Percentiles rank a stretch among this genome's conserved stretches.
phyloP scores from a whole-genome alignment of 2,888 invertebrate species.

The Leptogaster cylindrica region DNA sequence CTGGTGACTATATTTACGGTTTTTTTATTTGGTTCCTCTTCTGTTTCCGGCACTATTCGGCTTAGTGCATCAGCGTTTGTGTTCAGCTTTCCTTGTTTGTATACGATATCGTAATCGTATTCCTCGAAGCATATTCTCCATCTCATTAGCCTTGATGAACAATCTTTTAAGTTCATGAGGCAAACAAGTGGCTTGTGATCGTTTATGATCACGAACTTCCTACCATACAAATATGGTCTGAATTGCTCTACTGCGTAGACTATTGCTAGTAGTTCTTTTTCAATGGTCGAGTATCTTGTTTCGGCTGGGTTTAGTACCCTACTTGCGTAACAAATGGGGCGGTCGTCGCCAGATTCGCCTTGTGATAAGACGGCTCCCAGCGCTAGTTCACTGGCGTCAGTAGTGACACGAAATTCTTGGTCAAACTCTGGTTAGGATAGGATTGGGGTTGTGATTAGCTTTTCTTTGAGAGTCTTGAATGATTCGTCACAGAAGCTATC shows the following conservation, averaged over 20 bases:
- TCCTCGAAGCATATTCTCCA: not conserved
- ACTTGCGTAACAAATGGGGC: not conserved
- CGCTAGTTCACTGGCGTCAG: constrained; percentile 50
- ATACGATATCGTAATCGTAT: not conserved
- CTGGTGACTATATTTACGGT: too few species aligned
- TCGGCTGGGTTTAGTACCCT: not conserved
- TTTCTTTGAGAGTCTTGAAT: not conserved
- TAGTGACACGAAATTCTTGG: constrained; percentile 49
- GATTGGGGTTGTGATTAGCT: not conserved
- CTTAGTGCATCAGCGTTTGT: not conserved
- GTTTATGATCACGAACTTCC: not conserved
- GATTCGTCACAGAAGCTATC: constrained; percentile 46
- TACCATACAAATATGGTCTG: not conserved
- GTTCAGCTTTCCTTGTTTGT: not conserved
- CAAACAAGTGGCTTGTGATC: not conserved
- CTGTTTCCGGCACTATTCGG: not conserved
- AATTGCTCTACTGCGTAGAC: not conserved
- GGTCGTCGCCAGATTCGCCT: not conserved
- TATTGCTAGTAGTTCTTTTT: not conserved
- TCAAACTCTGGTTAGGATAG: not conserved
- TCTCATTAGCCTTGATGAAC: not conserved
- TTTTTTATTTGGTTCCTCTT: too few species aligned
- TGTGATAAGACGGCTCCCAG: not conserved
- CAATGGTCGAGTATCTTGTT: not conserved
- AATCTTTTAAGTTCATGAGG: not conserved